Evolutionary conservation across 2,113 vertebrate species (phyloP), one percentile per base, ranked within the genome.

Genomic region (Otolemur garnettii): DNA sequence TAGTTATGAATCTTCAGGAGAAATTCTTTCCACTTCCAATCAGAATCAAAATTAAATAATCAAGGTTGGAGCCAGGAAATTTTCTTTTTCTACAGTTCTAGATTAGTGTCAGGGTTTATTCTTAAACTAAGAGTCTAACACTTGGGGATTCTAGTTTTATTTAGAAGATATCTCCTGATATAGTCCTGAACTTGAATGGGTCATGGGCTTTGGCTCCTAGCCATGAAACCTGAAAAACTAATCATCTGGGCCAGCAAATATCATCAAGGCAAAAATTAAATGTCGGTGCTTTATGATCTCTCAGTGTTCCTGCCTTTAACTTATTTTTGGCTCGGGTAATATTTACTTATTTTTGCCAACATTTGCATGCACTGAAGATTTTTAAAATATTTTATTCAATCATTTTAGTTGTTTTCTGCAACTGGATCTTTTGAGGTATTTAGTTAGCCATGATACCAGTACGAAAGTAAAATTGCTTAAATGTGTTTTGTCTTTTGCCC

Each of bases 21-120:
- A 95, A 93, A 38, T 72, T 75, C 8, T 80, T 91, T 80, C 24
- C 0, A 21, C 42, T 50, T 92, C 71, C 24, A 71, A 9, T 59
- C 22, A 68, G 42, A 66, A 92, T 83, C 59, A 84, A 95, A 50
- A 7, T 75, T 91, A 42, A 93, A 28, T 35, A 8, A 75, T 75
- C 38, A 83, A 45, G 11, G 50, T 94, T 79, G 12, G 59, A 64
- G 7, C 80, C 2, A 21, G 64, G 22, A 26, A 60, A 13, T 69
- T 81, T 28, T 53, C 33, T 17, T 50, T 72, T 91, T 50, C n/a
- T 71, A 35, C 38, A n/a, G 30, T 71, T 94, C 4, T 35, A 66
- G 26, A 55, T 81, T 89, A 21, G 15, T 84, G 0, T 60, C 45
- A 53, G 21, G 1, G 24, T 78, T 38, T 74, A 9, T 92, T 53